A percentile compares a stretch with the other conserved stretches of the same genome.
Evolutionary conservation across 1,140 invertebrate species (phyloP).

Genomic region (Rhopalosiphum maidis): DNA sequence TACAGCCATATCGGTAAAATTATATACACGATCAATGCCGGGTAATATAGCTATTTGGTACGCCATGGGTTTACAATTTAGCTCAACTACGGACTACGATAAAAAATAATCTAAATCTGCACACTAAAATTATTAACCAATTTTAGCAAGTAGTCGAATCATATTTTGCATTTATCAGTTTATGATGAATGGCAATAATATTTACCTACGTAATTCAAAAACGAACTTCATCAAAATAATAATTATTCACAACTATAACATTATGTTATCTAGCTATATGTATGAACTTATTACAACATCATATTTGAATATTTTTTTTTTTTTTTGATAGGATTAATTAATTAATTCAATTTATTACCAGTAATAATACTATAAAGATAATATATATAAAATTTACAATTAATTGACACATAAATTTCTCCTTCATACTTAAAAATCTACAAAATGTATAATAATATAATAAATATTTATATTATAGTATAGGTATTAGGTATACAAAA

Average conservation of each 20-base stretch:
- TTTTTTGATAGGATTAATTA: not conserved
- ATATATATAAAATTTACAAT: not conserved
- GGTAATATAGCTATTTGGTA: no score
- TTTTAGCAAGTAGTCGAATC: not conserved
- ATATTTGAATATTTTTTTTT: no score
- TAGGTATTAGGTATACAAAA: not conserved
- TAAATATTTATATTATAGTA: not conserved
- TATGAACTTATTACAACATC: not conserved
- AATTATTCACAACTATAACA: not conserved
- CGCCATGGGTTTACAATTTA: no score
- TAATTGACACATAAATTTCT: not conserved
- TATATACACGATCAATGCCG: not conserved
- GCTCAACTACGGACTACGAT: no score
- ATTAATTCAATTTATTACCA: not conserved
- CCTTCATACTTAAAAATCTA: not conserved
- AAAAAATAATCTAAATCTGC: not conserved
- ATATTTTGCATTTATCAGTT: not conserved
- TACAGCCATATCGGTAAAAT: not conserved
- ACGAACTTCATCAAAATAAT: not conserved
- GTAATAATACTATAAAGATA: not conserved
- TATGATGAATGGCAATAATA: not conserved
- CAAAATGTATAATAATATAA: not conserved
- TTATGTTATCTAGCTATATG: not conserved
- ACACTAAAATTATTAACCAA: not conserved
- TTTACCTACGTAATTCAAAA: not conserved